Percentiles rank a stretch among this genome's conserved stretches.
Evolutionary conservation across 2,113 vertebrate species (phyloP).

Genomic region (Blennius ocellaris): DNA sequence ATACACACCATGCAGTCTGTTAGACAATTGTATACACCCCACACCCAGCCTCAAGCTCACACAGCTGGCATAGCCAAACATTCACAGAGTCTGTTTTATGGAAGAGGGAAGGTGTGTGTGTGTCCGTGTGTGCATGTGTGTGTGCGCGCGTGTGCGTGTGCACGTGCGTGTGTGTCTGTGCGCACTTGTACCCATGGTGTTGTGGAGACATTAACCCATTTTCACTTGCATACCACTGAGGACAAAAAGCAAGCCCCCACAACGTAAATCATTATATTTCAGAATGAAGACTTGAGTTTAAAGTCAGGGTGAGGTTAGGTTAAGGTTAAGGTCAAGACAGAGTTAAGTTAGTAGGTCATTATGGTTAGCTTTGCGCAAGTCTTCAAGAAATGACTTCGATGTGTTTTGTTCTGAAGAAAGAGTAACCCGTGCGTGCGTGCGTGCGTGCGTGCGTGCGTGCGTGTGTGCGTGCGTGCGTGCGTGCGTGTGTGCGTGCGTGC

Average conservation of each 20-base stretch:
- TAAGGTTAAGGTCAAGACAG: neutral
- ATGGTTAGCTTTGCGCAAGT: neutral
- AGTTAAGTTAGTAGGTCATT: slow-evolving; percentile 15
- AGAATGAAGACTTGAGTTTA: slow-evolving; percentile 11
- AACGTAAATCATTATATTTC: slow-evolving; percentile 19
- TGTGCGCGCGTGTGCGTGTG: slow-evolving; percentile 1
- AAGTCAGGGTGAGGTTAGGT: neutral
- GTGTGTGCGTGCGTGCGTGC: neutral
- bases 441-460: slow-evolving; percentile 1
- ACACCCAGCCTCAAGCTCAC: slow-evolving; percentile 67
- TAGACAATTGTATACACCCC: slow-evolving; percentile 73
- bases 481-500: slow-evolving; percentile 1
- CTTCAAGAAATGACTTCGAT: slow-evolving; percentile 19
- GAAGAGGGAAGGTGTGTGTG: slow-evolving; percentile 5
- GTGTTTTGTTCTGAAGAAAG: neutral
- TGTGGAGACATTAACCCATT: slow-evolving; percentile 16
- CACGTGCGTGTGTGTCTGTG: slow-evolving; percentile 6
- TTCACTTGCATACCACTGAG: slow-evolving; percentile 22
- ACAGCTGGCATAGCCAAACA: slow-evolving; percentile 78
- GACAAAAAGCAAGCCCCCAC: slow-evolving; percentile 11
- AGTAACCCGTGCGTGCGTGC: neutral
- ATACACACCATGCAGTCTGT: slow-evolving; percentile 72
- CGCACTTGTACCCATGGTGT: neutral
- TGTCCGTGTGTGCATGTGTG: slow-evolving; percentile 3
- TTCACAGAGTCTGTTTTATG: slow-evolving; percentile 55